phyloP scores from a whole-genome alignment of 2,113 vertebrate species.

The Semicossyphus pulcher region DNA sequence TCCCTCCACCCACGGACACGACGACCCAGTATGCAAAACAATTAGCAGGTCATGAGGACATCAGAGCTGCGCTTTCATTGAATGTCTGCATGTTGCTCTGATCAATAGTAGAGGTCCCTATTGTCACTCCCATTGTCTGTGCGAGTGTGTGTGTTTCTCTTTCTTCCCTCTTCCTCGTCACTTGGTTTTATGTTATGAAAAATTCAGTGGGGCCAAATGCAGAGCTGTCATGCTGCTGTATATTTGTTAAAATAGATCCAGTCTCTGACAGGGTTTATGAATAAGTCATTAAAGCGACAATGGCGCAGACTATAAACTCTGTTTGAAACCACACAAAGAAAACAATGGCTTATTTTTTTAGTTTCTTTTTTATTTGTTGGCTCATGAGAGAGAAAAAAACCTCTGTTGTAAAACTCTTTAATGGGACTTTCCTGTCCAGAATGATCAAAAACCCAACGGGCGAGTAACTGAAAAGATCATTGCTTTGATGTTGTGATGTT shows the following conservation, averaged over 20 bases:
- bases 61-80: too few species aligned
- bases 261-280: constrained; percentile 58
- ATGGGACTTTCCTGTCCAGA: constrained; percentile 32
- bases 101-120: background rate
- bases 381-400: constrained; percentile 1
- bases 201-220: constrained; percentile 62
- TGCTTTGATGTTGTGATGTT: constrained; percentile 1
- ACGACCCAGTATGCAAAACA: background rate
- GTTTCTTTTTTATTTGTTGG: background rate
- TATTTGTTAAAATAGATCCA: constrained; percentile 58
- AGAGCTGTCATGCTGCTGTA: constrained; percentile 39
- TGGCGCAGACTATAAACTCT: constrained; percentile 41
- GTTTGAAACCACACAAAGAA: constrained; percentile 30
- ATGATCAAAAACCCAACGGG: constrained; percentile 1
- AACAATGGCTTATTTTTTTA: constrained; percentile 28
- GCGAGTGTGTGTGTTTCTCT: background rate
- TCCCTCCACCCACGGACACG: background rate
- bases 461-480: constrained; percentile 3
- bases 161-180: background rate
- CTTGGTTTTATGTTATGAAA: constrained; percentile 50
- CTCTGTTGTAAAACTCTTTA: background rate
- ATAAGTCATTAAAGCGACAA: constrained; percentile 65
- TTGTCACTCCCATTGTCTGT: too few species aligned
- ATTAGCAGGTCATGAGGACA: background rate
- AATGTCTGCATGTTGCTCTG: too few species aligned